These are phyloP conservation scores for Myripristis murdjan DNA, from an alignment of 2,797 vertebrate species.

Conservation along the genomic window DNA sequence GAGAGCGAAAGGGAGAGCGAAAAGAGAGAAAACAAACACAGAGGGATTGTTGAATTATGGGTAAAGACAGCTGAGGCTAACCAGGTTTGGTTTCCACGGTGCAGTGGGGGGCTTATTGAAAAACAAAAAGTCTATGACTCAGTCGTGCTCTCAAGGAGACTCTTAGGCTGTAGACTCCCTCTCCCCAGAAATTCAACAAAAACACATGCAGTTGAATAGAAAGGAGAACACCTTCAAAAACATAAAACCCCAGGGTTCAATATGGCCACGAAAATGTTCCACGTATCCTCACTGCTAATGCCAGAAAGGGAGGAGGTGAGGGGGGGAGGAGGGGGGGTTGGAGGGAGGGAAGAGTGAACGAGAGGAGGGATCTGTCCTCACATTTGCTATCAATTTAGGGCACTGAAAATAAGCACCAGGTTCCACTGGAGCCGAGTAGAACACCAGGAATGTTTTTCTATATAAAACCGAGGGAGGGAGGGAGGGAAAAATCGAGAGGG, in stretches of 20 bases:
- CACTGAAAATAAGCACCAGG: slow-evolving; percentile 87
- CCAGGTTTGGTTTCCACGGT: slow-evolving; percentile 83
- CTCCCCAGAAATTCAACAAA: slow-evolving; percentile 73
- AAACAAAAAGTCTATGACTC: slow-evolving; percentile 82
- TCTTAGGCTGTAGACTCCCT: slow-evolving; percentile 68
- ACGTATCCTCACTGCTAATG: slow-evolving; percentile 78
- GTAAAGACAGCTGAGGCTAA: slow-evolving; percentile 86
- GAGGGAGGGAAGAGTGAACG: slow-evolving; percentile 57
- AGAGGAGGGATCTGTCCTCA: slow-evolving; percentile 83
- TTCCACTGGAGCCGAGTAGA: slow-evolving; percentile 82
- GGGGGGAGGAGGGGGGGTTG: slow-evolving; percentile 1
- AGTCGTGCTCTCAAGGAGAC: slow-evolving; percentile 75
- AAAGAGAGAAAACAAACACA: slow-evolving; percentile 79
- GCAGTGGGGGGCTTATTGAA: slow-evolving; percentile 81
- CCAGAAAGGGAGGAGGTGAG: slow-evolving; percentile 72
- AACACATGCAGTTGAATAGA: slow-evolving; percentile 78
- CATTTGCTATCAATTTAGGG: slow-evolving; percentile 90
- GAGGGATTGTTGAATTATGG: slow-evolving; percentile 83
- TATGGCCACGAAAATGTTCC: slow-evolving; percentile 85
- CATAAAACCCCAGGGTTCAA: slow-evolving; percentile 81
- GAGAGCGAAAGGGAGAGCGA: slow-evolving; percentile 27
- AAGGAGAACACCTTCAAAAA: slow-evolving; percentile 84
- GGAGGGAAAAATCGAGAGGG: slow-evolving; percentile 33
- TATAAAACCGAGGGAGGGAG: slow-evolving; percentile 77
- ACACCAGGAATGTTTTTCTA: slow-evolving; percentile 88